phyloP scores from a whole-genome alignment of 2,113 vertebrate species.

The Hemicordylus capensis region DNA sequence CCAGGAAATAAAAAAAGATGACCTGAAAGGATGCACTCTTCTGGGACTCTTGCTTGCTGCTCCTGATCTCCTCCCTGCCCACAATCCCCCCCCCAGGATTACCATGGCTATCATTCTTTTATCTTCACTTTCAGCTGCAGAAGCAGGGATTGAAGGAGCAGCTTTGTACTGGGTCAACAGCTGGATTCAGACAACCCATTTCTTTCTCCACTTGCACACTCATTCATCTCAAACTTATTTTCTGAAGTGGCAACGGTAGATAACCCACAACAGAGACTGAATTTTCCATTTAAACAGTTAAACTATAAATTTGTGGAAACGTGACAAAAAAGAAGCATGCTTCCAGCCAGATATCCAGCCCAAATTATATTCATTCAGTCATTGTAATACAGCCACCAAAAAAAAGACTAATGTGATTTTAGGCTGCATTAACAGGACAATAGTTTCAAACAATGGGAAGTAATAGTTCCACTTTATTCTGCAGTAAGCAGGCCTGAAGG shows the following conservation, averaged over 20 bases:
- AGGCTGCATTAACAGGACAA: no score
- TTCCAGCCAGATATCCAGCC: no score
- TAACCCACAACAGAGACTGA: not conserved
- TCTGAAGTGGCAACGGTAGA: not conserved
- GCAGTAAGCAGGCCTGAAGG: no score
- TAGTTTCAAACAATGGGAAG: no score
- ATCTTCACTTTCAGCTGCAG: constrained; percentile 13
- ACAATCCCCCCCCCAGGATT: not conserved
- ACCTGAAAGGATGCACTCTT: not conserved
- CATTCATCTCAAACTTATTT: not conserved
- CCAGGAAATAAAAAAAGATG: not conserved
- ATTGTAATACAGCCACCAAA: no score
- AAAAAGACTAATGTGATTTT: no score
- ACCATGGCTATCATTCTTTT: not conserved
- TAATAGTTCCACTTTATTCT: no score
- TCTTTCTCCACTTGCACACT: not conserved
- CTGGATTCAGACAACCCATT: no score
- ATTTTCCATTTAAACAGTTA: not conserved
- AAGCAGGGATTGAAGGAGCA: not conserved
- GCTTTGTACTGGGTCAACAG: not conserved
- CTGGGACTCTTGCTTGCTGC: not conserved
- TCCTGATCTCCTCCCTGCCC: not conserved
- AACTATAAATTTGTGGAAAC: no score
- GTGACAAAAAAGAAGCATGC: no score
- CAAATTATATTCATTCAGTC: no score